phyloP scores from a whole-genome alignment of 2,797 vertebrate species.

The Semaprochilodus insignis region DNA sequence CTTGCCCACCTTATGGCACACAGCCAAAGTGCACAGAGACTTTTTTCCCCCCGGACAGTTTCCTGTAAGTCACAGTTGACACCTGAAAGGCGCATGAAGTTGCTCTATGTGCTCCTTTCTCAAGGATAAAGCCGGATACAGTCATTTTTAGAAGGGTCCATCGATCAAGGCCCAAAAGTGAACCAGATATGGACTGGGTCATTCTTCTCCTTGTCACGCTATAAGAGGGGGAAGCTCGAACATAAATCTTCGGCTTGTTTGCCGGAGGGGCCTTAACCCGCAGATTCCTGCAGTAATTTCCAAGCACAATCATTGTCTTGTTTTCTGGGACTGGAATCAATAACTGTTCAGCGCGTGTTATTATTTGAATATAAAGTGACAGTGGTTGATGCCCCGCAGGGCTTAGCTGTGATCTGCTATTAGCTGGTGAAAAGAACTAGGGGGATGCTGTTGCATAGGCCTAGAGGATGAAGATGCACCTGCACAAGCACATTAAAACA shows the following conservation, averaged over 20 bases:
- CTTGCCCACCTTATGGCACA: neutral
- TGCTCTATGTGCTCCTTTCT: constrained; percentile 58
- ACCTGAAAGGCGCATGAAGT: constrained; percentile 70
- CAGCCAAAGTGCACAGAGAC: constrained; percentile 35
- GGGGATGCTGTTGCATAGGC: constrained; percentile 1
- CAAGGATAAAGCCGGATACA: constrained; percentile 72
- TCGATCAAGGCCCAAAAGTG: constrained; percentile 78
- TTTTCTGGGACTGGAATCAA: constrained; percentile 61
- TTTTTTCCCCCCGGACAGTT: constrained; percentile 54
- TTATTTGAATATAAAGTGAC: constrained; percentile 48
- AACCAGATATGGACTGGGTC: constrained; percentile 74
- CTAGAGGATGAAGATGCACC: neutral
- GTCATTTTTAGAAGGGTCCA: constrained; percentile 74
- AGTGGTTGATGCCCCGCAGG: constrained; percentile 33
- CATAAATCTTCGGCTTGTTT: constrained; percentile 76
- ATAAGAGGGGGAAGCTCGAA: constrained; percentile 60
- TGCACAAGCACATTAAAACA: constrained; percentile 5
- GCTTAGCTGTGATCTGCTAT: constrained; percentile 4
- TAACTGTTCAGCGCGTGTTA: constrained; percentile 49
- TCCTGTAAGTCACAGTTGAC: constrained; percentile 69
- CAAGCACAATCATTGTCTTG: constrained; percentile 54
- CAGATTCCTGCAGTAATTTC: constrained; percentile 60
- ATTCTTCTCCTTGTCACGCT: constrained; percentile 78
- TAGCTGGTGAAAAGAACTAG: neutral
- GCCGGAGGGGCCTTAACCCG: constrained; percentile 68